These are phyloP conservation scores for Haliclona indistincta DNA, from an alignment of 37 sponge, comb jelly and placozoan genomes.

Conservation along the genomic window DNA sequence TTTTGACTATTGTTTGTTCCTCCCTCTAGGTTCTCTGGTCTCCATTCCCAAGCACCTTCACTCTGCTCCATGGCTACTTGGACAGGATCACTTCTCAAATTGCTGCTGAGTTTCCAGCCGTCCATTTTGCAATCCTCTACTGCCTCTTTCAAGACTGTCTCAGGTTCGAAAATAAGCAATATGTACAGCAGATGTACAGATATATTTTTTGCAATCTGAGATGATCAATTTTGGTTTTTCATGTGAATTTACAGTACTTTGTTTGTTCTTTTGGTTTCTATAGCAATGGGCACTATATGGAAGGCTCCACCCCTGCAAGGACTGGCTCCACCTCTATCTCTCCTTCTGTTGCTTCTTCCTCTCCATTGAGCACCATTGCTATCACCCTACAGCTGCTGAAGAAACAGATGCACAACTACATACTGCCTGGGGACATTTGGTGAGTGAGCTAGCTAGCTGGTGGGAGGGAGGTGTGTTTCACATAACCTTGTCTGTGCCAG, in stretches of 20 bases:
- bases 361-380: conserved; percentile 16
- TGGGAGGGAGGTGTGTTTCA: not conserved
- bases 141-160: conserved; percentile 73
- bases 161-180: conserved; percentile 28
- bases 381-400: conserved; percentile 51
- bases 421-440: conserved; percentile 63
- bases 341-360: not conserved
- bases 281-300: not conserved
- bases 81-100: conserved; percentile 35
- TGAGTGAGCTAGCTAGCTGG: not conserved
- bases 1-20: not conserved
- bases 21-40: conserved; percentile 61
- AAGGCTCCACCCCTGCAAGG: not conserved
- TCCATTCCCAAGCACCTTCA: conserved; percentile 69
- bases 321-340: not conserved
- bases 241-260: not conserved
- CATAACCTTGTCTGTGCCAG: not conserved
- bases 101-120: conserved; percentile 68
- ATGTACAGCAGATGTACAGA: not conserved
- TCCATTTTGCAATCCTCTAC: conserved; percentile 77
- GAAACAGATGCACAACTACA: conserved; percentile 69
- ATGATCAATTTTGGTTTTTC: not conserved
- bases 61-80: conserved; percentile 44
- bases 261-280: not conserved
- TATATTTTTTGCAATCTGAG: not conserved